Evolutionary conservation across 30 jellyfish, hydroid and myxozoan genomes (phyloP).

Genomic region (Mastigias papua): DNA sequence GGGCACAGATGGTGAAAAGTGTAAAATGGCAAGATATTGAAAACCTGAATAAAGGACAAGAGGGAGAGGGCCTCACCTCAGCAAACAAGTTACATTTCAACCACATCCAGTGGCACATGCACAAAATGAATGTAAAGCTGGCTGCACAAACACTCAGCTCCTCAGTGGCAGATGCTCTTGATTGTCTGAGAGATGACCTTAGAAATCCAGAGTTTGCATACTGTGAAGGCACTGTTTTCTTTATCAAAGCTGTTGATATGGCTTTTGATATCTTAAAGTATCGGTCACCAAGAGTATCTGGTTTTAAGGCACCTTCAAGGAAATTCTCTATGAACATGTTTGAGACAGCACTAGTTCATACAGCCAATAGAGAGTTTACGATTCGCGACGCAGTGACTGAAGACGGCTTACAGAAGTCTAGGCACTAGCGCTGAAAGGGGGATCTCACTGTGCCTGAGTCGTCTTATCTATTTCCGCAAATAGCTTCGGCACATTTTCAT

Average conservation of each 20-base stretch:
- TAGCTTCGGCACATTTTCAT: too few species aligned
- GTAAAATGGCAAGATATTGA: slow-evolving; percentile 31
- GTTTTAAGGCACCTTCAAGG: slow-evolving; percentile 7
- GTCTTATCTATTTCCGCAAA: too few species aligned
- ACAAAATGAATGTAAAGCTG: slow-evolving; percentile 41
- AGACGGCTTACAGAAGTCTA: too few species aligned
- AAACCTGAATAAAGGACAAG: slow-evolving; percentile 24
- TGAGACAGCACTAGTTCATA: not conserved
- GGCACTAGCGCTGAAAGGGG: too few species aligned
- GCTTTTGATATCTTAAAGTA: slow-evolving; percentile 66
- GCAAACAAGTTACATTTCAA: slow-evolving; percentile 11
- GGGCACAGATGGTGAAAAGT: too few species aligned
- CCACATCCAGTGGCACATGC: slow-evolving; percentile 47
- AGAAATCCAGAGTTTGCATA: slow-evolving; percentile 1
- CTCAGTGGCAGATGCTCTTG: slow-evolving; percentile 43
- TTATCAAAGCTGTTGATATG: slow-evolving; percentile 4
- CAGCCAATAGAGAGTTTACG: too few species aligned
- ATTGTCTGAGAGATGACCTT: not conserved
- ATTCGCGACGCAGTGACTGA: too few species aligned
- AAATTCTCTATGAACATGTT: not conserved
- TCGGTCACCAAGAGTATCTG: slow-evolving; percentile 61
- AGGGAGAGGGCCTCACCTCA: slow-evolving; percentile 12
- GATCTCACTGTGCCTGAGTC: too few species aligned
- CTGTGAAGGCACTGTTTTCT: slow-evolving; percentile 30
- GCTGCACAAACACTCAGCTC: slow-evolving; percentile 50